Conservation (phyloP, 2,888 invertebrate genomes). For the Amiota mariae region DNA sequence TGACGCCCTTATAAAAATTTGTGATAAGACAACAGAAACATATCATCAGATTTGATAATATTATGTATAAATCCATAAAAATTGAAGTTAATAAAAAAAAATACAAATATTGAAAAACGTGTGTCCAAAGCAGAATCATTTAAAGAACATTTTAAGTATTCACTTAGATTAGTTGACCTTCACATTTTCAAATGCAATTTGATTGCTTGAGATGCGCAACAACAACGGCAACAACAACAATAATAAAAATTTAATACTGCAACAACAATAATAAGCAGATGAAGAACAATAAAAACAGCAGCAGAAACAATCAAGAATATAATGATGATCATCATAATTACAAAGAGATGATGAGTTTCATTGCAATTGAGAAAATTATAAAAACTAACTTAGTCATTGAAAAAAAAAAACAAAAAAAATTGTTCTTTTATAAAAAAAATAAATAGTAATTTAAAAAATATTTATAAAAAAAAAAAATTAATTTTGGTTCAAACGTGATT, state of each 20-base stretch:
- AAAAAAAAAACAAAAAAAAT: background rate
- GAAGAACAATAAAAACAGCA: background rate
- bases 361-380: background rate
- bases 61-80: slow-evolving; percentile 38
- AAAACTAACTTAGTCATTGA: background rate
- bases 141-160: no score
- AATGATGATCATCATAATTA: no score
- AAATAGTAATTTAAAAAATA: no score
- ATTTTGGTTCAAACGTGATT: no score
- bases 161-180: slow-evolving; percentile 47
- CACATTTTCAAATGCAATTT: slow-evolving; percentile 56
- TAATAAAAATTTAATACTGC: background rate
- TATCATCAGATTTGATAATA: no score
- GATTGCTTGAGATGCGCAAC: slow-evolving; percentile 35
- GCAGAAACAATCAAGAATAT: background rate
- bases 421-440: background rate
- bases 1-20: no score
- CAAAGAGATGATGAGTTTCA: no score
- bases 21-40: no score
- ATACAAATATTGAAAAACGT: slow-evolving; percentile 33
- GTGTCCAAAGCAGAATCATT: no score
- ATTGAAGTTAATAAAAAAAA: slow-evolving; percentile 43
- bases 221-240: background rate
- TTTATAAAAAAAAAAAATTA: no score
- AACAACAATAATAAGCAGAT: slow-evolving; percentile 5